Evolutionary conservation across 2,888 invertebrate genomes (phyloP), one percentile per base, ranked within the genome.

Genomic region (Cabera pusaria): DNA sequence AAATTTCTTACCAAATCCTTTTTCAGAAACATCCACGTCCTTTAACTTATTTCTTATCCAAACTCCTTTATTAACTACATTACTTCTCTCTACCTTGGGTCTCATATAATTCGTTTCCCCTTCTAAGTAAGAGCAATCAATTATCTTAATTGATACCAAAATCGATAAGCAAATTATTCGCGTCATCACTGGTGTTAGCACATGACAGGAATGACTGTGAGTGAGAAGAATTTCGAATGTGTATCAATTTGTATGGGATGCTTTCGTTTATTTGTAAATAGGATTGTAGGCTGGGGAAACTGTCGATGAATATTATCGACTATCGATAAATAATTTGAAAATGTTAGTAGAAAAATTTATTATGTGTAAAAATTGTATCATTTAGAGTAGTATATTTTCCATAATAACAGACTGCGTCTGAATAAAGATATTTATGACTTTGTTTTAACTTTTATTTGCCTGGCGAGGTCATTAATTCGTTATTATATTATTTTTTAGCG

Each of bases 41-140:
- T 52, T 47, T 0, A 39, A 22, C 1, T 59, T 61, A 37, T 52
- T 64, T 0, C 62, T 57, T 0, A 72, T 41, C 86, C 85, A 86
- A 0, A 82, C 49, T 0, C 81, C 76, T 51, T 81, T 84, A 24
- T 82, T 86, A 0, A 86, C 49, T 0, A 80, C 54, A 21, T 77
- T 86, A 31, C 74, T 81, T n/a, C 71, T 53, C 6, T 85, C 81
- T 6, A 72, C 33, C 18, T 59, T 71, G 0, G 74, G 69, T 6
- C 63, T 76, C 0, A 55, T 40, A 26, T 47, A 69, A 20, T 67
- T 69, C 0, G 49, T 8, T 33, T 72, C 68, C 0, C 54, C 56
- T 3, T 60, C 54, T 11, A 78, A 44, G 23, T 46, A 70, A 1
- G 48, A 46, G 2, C 60, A 38, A 0, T 40, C 14, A n/a, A 59